Percentiles rank a stretch among this genome's conserved stretches.
Evolutionary conservation across 2,113 vertebrate species (phyloP).

Genomic region (Erythrocebus patas): DNA sequence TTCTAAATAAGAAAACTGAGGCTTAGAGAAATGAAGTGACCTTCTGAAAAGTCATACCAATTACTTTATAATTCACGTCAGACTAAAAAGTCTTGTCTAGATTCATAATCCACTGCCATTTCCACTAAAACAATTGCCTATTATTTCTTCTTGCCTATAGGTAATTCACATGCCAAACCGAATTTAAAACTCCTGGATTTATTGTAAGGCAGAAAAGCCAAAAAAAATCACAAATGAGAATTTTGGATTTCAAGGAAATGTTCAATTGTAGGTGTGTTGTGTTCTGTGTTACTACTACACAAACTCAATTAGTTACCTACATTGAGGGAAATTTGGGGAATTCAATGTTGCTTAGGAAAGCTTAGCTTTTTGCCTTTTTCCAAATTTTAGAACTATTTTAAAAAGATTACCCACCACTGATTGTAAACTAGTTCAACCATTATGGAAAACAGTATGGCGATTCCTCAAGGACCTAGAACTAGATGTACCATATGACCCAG

Average conservation of each 20-base stretch:
- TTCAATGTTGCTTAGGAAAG: not conserved
- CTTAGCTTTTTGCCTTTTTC: not conserved
- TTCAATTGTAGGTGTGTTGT: not conserved
- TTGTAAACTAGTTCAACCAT: too few species aligned
- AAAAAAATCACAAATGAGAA: not conserved
- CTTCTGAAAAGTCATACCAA: not conserved
- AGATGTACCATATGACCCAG: too few species aligned
- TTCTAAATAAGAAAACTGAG: slow-evolving; percentile 5
- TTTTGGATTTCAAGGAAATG: not conserved
- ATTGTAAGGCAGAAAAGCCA: not conserved
- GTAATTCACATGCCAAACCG: not conserved
- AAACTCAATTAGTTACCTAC: not conserved
- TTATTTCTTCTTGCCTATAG: not conserved
- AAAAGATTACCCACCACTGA: not conserved
- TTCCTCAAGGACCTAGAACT: too few species aligned
- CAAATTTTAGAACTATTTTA: slow-evolving; percentile 7
- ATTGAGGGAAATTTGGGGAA: not conserved
- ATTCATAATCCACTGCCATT: not conserved
- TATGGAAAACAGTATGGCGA: too few species aligned
- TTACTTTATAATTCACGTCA: not conserved
- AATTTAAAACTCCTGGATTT: not conserved
- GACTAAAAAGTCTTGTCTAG: not conserved
- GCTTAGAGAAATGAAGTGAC: not conserved
- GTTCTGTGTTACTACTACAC: not conserved
- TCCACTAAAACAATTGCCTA: not conserved